Conservation (phyloP, 2,888 invertebrate genomes). For the Drosophila longiperda region DNA sequence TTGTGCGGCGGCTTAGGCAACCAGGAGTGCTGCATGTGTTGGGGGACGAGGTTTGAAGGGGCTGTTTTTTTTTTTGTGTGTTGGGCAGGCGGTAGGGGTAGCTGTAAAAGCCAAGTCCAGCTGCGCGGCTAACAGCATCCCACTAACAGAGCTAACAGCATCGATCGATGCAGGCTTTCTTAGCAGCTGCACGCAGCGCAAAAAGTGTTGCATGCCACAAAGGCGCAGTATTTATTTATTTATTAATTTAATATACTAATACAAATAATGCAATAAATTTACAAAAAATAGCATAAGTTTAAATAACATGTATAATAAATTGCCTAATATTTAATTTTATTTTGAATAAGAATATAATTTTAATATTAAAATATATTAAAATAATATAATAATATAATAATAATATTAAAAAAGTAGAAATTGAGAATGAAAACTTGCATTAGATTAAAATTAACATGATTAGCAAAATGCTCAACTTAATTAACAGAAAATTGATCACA, state of each 20-base stretch:
- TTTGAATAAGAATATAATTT: background rate
- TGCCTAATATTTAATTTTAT: background rate
- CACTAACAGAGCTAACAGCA: conserved; percentile 68
- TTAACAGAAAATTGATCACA: background rate
- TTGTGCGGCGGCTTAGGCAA: conserved; percentile 54
- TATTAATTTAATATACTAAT: background rate
- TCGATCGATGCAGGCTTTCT: conserved; percentile 74
- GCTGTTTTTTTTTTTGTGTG: background rate
- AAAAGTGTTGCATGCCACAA: conserved; percentile 41
- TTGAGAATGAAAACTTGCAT: background rate
- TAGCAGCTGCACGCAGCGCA: background rate
- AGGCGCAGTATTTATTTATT: conserved; percentile 5
- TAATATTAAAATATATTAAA: no score
- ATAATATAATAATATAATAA: background rate
- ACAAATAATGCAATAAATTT: background rate
- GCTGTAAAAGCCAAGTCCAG: conserved; percentile 16
- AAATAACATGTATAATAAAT: background rate
- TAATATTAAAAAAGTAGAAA: background rate
- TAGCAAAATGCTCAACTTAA: background rate
- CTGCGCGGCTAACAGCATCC: conserved; percentile 34
- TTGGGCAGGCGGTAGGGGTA: background rate
- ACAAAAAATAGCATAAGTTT: background rate
- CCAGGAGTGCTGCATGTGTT: conserved; percentile 5
- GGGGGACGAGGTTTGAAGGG: background rate
- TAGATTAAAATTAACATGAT: background rate